Evolutionary conservation across 2,797 vertebrate genomes (phyloP).

Genomic region (Protonibea diacanthus): DNA sequence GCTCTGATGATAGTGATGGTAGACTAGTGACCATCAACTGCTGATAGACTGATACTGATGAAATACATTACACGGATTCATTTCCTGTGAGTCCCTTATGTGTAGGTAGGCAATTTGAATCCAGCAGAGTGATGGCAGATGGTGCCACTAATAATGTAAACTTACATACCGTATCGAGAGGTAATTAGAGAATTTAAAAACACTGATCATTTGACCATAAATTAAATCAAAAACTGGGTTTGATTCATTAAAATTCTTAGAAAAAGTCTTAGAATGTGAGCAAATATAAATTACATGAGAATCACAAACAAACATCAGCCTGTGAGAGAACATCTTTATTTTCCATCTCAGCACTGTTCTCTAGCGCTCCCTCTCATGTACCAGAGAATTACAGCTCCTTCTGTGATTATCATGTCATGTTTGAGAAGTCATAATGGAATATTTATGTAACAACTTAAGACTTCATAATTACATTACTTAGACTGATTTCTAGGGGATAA

Average conservation of each 20-base stretch:
- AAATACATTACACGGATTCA: constrained; percentile 1
- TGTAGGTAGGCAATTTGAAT: neutral
- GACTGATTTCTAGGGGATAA: neutral
- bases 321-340: neutral
- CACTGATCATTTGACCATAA: neutral
- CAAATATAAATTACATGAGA: neutral
- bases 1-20: neutral
- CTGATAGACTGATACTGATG: too few species aligned
- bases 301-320: neutral
- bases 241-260: neutral
- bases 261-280: neutral
- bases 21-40: neutral
- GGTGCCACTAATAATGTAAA: neutral
- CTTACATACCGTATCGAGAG: neutral
- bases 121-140: neutral
- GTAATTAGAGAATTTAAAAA: neutral
- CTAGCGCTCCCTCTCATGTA: neutral
- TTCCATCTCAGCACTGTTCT: neutral
- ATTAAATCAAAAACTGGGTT: neutral
- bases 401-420: constrained; percentile 16
- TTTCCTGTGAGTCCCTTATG: neutral
- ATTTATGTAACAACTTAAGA: constrained; percentile 7
- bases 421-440: constrained; percentile 21
- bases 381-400: constrained; percentile 16
- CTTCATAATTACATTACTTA: too few species aligned